Conservation (phyloP, 1,140 invertebrate species). For the Akabosia matsudoensis region DNA sequence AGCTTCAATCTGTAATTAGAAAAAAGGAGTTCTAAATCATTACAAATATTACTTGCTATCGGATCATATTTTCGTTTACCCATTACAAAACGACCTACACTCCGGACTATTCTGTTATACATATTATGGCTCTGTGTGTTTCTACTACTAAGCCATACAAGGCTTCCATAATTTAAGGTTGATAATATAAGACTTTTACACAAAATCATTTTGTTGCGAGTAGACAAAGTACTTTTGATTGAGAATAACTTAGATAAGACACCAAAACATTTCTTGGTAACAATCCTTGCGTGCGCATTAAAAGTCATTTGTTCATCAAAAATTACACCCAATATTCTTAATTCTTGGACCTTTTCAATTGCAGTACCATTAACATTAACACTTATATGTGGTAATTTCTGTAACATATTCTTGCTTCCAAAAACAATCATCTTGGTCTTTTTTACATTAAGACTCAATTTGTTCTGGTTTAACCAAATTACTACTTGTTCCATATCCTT, state of each 20-base stretch:
- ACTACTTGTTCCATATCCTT: not conserved
- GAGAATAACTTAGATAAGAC: not conserved
- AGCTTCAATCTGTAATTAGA: not conserved
- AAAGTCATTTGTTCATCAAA: conserved; percentile 7
- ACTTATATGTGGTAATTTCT: not conserved
- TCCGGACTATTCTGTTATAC: not conserved
- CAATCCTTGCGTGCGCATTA: not conserved
- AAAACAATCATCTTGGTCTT: conserved; percentile 24
- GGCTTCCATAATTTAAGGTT: not conserved
- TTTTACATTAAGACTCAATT: conserved; percentile 6
- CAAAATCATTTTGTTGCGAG: not conserved
- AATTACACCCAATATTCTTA: conserved; percentile 17
- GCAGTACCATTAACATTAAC: not conserved
- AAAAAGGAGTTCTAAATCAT: not conserved
- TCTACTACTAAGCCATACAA: not conserved
- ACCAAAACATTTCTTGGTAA: conserved; percentile 16
- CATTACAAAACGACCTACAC: not conserved
- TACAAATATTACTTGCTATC: not conserved
- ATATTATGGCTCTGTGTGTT: not conserved
- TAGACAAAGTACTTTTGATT: not conserved
- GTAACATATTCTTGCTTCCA: not conserved
- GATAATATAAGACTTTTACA: not conserved
- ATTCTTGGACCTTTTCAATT: not conserved
- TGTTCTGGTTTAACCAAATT: conserved; percentile 10
- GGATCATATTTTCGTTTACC: conserved; percentile 7